These are phyloP conservation scores for Alfaro cultratus DNA, from an alignment of 2,797 vertebrate genomes.

Conservation along the genomic window DNA sequence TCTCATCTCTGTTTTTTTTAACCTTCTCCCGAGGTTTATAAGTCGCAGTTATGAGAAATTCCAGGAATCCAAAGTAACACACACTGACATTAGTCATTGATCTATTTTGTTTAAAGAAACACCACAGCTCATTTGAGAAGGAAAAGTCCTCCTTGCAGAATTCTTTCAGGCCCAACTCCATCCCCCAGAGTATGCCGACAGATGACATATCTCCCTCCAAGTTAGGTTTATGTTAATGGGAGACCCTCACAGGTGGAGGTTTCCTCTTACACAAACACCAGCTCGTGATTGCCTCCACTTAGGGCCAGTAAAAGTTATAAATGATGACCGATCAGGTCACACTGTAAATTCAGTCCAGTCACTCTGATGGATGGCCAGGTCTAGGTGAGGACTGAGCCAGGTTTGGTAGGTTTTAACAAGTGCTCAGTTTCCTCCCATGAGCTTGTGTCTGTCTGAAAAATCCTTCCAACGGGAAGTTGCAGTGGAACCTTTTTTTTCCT, in stretches of 20 bases:
- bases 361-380: slow-evolving; percentile 73
- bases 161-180: slow-evolving; percentile 32
- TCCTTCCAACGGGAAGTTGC: slow-evolving; percentile 61
- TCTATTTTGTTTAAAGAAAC: slow-evolving; percentile 40
- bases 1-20: slow-evolving; percentile 59
- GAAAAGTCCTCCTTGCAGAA: slow-evolving; percentile 15
- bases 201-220: slow-evolving; percentile 68
- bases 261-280: slow-evolving; percentile 79
- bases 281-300: slow-evolving; percentile 75
- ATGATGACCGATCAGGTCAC: slow-evolving; percentile 79
- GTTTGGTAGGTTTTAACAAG: slow-evolving; percentile 72
- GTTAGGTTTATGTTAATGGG: slow-evolving; percentile 73
- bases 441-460: slow-evolving; percentile 71
- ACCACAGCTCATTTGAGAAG: slow-evolving; percentile 31
- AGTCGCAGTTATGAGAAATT: slow-evolving; percentile 20
- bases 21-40: slow-evolving; percentile 48
- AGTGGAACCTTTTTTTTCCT: slow-evolving; percentile 48
- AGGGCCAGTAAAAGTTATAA: slow-evolving; percentile 82
- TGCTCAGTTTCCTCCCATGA: slow-evolving; percentile 65
- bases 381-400: slow-evolving; percentile 69
- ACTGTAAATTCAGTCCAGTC: slow-evolving; percentile 78
- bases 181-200: slow-evolving; percentile 39
- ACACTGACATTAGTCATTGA: slow-evolving; percentile 18
- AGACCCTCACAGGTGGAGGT: slow-evolving; percentile 80
- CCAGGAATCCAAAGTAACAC: slow-evolving; percentile 9